Evolutionary conservation across 2,888 invertebrate genomes (phyloP), one percentile per base, ranked within the genome.

Genomic region (Drosophila putrida): DNA sequence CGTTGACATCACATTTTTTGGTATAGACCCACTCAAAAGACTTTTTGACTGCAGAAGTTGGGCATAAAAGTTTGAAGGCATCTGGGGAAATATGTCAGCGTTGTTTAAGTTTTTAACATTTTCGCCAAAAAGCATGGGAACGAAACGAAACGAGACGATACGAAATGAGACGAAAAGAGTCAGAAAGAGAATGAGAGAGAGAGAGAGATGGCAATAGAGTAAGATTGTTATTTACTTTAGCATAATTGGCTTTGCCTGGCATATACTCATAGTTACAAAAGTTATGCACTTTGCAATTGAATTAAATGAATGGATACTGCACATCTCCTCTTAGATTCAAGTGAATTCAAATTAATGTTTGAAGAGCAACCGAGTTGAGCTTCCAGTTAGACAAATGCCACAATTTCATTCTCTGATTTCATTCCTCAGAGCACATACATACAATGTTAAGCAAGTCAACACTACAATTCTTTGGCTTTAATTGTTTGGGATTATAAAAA

Each of bases 21-120:
- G 25, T 63, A 63, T 88, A 67, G 75, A 68, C 65, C 62, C 73
- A 72, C 69, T 80, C 80, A 67, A 73, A 80, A 80, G 78, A 70
- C 62, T 78, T 73, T 73, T 54, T 43, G 39, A 28, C 58, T 64
- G 79, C 75, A 66, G 51, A 75, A 78, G 65, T 78, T 78, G 70
- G 71, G 80, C 71, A 77, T 47, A 71, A 88, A 82, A 82, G 86
- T 82, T 82, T 88, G 82, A 85, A 82, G 88, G 82, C 82, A 82
- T 82, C 88, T 88, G 82, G 82, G 82, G 82, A 82, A 82, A 82
- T 82, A 82, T 82, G 82, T 82, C 82, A 82, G 88, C 88, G 88
- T 74, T 85, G 85, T 88, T 82, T 82, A 82, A 82, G 88, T 82
- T 82, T 88, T 88, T 82, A 85, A 79, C 85, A 82, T 88, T 88